Evolutionary conservation across 2,888 invertebrate species (phyloP).

Genomic region (Galeopsomyia nigrocyanea): DNA sequence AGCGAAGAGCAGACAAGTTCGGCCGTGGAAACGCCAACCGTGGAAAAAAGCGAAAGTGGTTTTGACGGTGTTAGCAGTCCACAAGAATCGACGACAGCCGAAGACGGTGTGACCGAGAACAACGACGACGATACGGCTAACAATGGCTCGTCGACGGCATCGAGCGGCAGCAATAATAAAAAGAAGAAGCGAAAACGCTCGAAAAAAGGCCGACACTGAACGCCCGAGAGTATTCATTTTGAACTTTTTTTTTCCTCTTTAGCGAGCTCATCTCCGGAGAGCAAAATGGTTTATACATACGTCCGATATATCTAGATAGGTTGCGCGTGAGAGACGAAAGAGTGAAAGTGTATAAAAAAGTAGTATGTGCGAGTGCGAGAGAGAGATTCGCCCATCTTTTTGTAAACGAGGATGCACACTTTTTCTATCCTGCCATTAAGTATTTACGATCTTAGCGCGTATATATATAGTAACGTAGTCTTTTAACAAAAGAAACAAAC

Average conservation of each 20-base stretch:
- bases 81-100: slow-evolving; percentile 3
- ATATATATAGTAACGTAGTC: slow-evolving; percentile 22
- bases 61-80: slow-evolving; percentile 52
- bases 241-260: background rate
- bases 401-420: slow-evolving; percentile 39
- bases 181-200: slow-evolving; percentile 72
- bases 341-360: slow-evolving; percentile 18
- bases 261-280: slow-evolving; percentile 16
- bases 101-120: slow-evolving; percentile 2
- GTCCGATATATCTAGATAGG: slow-evolving; percentile 41
- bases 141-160: slow-evolving; percentile 42
- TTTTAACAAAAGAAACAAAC: slow-evolving; percentile 16
- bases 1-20: slow-evolving; percentile 65
- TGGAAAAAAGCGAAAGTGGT: slow-evolving; percentile 64
- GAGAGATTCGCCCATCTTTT: slow-evolving; percentile 18
- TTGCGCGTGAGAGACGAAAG: slow-evolving; percentile 18
- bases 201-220: slow-evolving; percentile 71
- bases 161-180: slow-evolving; percentile 55
- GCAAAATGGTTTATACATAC: slow-evolving; percentile 40
- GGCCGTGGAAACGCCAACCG: slow-evolving; percentile 64
- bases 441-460: slow-evolving; percentile 44
- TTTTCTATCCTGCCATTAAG: slow-evolving; percentile 47
- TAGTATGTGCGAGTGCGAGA: slow-evolving; percentile 23
- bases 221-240: slow-evolving; percentile 29
- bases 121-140: slow-evolving; percentile 59